Percentiles rank a stretch among this genome's conserved stretches.
Evolutionary conservation across 2,797 vertebrate genomes (phyloP).

Genomic region (Sebastes oblongus): DNA sequence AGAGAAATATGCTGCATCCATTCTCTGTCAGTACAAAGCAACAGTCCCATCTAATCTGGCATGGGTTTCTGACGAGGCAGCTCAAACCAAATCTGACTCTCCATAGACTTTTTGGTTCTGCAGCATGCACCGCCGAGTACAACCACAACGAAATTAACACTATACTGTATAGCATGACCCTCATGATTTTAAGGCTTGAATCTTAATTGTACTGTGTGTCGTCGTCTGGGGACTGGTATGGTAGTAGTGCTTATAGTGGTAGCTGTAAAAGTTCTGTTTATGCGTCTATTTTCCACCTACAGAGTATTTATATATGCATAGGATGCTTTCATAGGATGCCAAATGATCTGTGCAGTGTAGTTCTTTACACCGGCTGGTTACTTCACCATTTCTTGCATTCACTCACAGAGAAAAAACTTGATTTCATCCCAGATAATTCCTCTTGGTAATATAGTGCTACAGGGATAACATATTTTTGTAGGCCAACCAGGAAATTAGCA

Average conservation of each 20-base stretch:
- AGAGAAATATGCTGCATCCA: neutral
- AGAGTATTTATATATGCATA: neutral
- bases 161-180: neutral
- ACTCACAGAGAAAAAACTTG: neutral
- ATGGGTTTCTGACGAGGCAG: neutral
- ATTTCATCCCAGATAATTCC: neutral
- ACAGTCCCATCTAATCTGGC: neutral
- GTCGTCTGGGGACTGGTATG: neutral
- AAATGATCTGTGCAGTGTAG: neutral
- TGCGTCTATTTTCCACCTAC: neutral
- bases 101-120: neutral
- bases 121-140: neutral
- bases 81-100: neutral
- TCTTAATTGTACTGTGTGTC: neutral
- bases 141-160: neutral
- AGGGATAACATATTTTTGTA: no score
- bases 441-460: neutral
- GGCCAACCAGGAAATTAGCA: no score
- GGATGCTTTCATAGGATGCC: no score
- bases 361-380: neutral
- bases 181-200: neutral
- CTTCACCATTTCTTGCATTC: neutral
- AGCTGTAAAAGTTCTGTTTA: no score
- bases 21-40: neutral
- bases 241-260: no score